These are phyloP conservation scores for Trachelus troglodyta DNA, from an alignment of 2,888 invertebrate species.

Conservation along the genomic window DNA sequence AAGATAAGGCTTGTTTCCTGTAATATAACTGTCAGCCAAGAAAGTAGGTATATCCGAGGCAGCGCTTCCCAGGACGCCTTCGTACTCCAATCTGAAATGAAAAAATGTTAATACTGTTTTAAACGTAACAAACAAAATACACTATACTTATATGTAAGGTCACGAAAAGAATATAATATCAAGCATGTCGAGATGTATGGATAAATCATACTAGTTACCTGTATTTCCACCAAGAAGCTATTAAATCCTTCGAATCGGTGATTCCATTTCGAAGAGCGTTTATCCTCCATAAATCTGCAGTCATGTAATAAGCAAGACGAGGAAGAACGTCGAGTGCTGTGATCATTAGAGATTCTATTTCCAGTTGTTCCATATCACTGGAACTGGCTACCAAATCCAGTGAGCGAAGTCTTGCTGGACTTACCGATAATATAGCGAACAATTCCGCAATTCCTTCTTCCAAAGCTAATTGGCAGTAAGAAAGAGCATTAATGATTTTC, in stretches of 20 bases:
- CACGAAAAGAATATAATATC: background rate
- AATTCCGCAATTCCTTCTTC: slow-evolving; percentile 54
- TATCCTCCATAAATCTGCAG: slow-evolving; percentile 56
- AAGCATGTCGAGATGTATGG: background rate
- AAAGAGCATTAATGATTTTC: slow-evolving; percentile 1
- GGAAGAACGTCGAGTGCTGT: slow-evolving; percentile 58
- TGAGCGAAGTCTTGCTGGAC: slow-evolving; percentile 51
- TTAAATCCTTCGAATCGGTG: slow-evolving; percentile 36
- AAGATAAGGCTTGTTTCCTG: slow-evolving; percentile 55
- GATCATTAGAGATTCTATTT: slow-evolving; percentile 51
- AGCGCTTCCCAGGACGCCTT: slow-evolving; percentile 35
- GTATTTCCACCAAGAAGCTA: slow-evolving; percentile 55
- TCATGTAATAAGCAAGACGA: slow-evolving; percentile 54
- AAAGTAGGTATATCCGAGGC: slow-evolving; percentile 45
- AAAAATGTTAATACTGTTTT: background rate
- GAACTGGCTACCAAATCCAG: slow-evolving; percentile 39
- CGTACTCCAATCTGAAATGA: slow-evolving; percentile 44
- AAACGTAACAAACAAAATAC: background rate
- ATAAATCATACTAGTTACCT: slow-evolving; percentile 39
- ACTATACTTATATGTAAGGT: background rate
- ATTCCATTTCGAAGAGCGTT: slow-evolving; percentile 44
- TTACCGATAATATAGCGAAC: slow-evolving; percentile 54
- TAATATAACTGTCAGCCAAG: slow-evolving; percentile 51
- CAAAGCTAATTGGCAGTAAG: slow-evolving; percentile 37
- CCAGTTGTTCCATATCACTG: slow-evolving; percentile 39